Evolutionary conservation across 2,888 invertebrate genomes (phyloP).

Genomic region (Cheilosia vulpina): DNA sequence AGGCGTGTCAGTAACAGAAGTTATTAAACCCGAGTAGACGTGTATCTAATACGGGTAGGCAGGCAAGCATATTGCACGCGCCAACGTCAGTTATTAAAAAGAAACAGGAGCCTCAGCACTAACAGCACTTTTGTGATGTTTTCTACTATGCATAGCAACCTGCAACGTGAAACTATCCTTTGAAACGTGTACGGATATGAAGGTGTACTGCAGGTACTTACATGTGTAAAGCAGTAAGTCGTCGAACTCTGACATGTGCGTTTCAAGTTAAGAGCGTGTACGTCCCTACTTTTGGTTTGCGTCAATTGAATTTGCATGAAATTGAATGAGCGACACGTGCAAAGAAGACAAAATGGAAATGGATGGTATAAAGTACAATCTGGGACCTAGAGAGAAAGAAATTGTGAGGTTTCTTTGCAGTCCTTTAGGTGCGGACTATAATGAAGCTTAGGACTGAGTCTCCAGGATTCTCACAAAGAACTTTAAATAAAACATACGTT

Average conservation of each 20-base stretch:
- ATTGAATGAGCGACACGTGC: too few relatives aligned
- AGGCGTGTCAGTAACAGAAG: neutral
- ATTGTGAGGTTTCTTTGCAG: too few relatives aligned
- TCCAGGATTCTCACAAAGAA: too few relatives aligned
- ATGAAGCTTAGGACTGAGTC: too few relatives aligned
- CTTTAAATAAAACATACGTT: too few relatives aligned
- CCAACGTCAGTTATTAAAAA: constrained; percentile 21
- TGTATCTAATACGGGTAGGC: constrained; percentile 2
- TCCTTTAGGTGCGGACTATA: too few relatives aligned
- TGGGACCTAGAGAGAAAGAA: too few relatives aligned
- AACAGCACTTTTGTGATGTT: constrained; percentile 12
- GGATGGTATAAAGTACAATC: too few relatives aligned
- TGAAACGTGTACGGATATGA: neutral
- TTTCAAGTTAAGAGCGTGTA: neutral
- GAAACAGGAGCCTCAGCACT: constrained; percentile 6
- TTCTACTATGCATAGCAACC: neutral
- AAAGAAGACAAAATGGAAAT: too few relatives aligned
- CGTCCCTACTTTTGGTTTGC: too few relatives aligned
- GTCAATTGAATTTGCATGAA: too few relatives aligned
- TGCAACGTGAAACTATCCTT: constrained; percentile 6
- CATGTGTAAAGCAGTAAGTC: constrained; percentile 8
- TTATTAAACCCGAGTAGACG: constrained; percentile 8
- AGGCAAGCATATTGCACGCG: constrained; percentile 10
- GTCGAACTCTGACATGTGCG: constrained; percentile 40
- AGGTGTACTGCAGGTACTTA: neutral